Evolutionary conservation across 2,113 vertebrate species (phyloP).

Genomic region (Crotophaga sulcirostris): DNA sequence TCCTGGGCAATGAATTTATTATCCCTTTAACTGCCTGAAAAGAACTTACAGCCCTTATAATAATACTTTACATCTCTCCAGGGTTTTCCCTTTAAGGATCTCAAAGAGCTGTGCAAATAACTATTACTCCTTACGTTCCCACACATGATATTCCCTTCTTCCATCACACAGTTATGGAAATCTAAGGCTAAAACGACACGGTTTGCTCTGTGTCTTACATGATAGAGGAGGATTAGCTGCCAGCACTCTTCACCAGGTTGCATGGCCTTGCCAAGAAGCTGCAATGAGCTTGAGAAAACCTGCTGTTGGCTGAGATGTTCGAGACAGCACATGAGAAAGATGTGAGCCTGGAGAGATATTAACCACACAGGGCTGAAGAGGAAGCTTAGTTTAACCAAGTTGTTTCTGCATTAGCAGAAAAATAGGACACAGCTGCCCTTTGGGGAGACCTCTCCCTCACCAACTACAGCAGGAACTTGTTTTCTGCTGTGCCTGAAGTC

Average conservation of each 20-base stretch:
- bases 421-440: background rate
- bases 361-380: background rate
- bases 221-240: background rate
- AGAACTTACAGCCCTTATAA: conserved; percentile 36
- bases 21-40: conserved; percentile 45
- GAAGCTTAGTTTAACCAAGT: background rate
- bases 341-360: too few relatives aligned
- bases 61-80: conserved; percentile 3
- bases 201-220: background rate
- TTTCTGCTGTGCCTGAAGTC: background rate
- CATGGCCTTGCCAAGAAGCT: background rate
- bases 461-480: background rate
- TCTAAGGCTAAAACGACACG: background rate
- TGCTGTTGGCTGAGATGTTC: background rate
- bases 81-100: conserved; percentile 19
- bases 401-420: background rate
- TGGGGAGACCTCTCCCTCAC: background rate
- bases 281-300: background rate
- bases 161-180: background rate
- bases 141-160: background rate
- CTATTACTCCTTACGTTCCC: background rate
- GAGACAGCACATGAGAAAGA: background rate
- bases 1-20: conserved; percentile 50
- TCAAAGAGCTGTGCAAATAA: conserved; percentile 32
- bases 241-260: background rate